phyloP scores from a whole-genome alignment of 1,140 invertebrate species.

The Eurytemora carolleeae region DNA sequence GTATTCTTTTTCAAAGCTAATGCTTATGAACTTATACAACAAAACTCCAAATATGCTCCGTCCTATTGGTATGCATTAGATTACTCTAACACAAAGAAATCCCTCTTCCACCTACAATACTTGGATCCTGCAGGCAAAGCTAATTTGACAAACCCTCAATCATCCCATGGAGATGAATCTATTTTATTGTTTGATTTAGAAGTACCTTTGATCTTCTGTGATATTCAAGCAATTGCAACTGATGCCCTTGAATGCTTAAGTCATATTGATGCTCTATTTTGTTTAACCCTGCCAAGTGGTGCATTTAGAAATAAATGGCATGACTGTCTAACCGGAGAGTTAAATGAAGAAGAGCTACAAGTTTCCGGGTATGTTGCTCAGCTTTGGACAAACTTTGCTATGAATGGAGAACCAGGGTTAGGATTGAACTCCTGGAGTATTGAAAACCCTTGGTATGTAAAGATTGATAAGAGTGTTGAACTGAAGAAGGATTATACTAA shows the following conservation, averaged over 20 bases:
- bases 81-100: background rate
- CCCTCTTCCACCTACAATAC: background rate
- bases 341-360: background rate
- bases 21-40: background rate
- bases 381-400: background rate
- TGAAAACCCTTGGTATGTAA: background rate
- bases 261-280: background rate
- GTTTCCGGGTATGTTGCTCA: background rate
- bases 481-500: background rate
- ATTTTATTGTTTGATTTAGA: conserved; percentile 2
- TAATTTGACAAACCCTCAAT: background rate
- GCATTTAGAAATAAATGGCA: background rate
- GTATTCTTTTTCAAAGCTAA: background rate
- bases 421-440: background rate
- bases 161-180: conserved; percentile 1
- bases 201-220: background rate
- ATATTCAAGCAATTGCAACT: background rate
- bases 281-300: background rate
- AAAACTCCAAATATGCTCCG: background rate
- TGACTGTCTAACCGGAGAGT: background rate
- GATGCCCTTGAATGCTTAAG: background rate
- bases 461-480: background rate
- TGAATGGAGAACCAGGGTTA: background rate
- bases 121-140: background rate
- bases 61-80: background rate